These are phyloP conservation scores for Metallyticus violacea DNA, from an alignment of 2,888 invertebrate species.

Conservation along the genomic window DNA sequence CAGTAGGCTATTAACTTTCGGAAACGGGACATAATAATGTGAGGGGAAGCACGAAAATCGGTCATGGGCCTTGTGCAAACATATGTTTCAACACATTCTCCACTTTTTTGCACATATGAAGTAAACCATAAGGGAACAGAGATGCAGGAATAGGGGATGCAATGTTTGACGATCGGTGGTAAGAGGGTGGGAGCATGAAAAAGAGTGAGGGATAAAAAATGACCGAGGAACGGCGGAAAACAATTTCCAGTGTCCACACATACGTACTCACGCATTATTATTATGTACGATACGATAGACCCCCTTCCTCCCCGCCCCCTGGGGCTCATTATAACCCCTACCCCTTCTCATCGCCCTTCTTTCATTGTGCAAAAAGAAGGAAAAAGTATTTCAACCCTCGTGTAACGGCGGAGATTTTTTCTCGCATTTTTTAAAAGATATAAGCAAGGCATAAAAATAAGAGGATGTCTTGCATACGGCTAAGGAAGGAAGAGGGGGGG, in stretches of 20 bases:
- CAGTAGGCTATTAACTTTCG: neutral
- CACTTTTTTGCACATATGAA: neutral
- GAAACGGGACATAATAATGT: neutral
- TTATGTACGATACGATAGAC: neutral
- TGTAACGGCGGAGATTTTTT: slow-evolving; percentile 23
- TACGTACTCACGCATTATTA: neutral
- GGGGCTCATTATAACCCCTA: slow-evolving; percentile 25
- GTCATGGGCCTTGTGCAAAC: neutral
- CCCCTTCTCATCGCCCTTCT: neutral
- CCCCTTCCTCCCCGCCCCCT: slow-evolving; percentile 4
- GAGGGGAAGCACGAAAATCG: neutral
- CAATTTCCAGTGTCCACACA: slow-evolving; percentile 17
- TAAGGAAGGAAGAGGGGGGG: neutral
- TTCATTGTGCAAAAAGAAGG: neutral
- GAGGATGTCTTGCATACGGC: neutral
- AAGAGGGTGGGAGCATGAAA: neutral
- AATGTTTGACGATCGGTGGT: neutral
- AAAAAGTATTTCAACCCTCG: slow-evolving; percentile 5
- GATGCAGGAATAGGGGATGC: neutral
- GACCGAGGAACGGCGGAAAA: slow-evolving; percentile 14
- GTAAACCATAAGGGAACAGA: neutral
- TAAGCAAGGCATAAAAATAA: slow-evolving; percentile 21
- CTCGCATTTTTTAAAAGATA: slow-evolving; percentile 22
- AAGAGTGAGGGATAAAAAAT: slow-evolving; percentile 8
- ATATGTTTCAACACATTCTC: neutral